A percentile compares a stretch with the other conserved stretches of the same genome.
phyloP scores from a whole-genome alignment of 2,888 invertebrate species.

The Ephialtes manifestator region DNA sequence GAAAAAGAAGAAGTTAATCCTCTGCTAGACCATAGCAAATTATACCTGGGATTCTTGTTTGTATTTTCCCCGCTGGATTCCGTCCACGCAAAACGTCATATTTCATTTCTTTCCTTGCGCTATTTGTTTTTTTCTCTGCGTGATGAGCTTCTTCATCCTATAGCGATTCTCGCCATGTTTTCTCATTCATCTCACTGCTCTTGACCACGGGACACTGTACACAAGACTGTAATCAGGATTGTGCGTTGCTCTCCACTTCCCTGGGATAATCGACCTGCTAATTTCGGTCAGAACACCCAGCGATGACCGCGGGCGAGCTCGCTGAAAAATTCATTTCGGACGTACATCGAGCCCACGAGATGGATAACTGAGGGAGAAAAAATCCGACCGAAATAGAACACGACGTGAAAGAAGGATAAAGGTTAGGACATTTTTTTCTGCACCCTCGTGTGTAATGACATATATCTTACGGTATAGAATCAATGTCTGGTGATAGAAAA shows the following conservation, averaged over 20 bases:
- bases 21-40: neutral
- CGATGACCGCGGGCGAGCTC: neutral
- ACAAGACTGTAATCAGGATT: slow-evolving; percentile 37
- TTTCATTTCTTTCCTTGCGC: neutral
- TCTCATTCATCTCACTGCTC: slow-evolving; percentile 18
- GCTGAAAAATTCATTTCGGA: slow-evolving; percentile 57
- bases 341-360: slow-evolving; percentile 20
- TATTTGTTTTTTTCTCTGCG: neutral
- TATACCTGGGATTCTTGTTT: neutral
- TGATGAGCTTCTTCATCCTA: neutral
- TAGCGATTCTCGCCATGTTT: neutral
- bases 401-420: neutral
- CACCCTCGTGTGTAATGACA: neutral
- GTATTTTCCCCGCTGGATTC: neutral
- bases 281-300: slow-evolving; percentile 36
- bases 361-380: slow-evolving; percentile 24
- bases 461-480: neutral
- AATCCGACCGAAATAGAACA: neutral
- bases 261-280: slow-evolving; percentile 49
- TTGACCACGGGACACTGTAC: slow-evolving; percentile 15
- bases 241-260: slow-evolving; percentile 22
- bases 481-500: neutral
- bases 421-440: neutral
- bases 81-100: neutral
- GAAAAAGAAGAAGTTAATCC: neutral